These are phyloP conservation scores for Xyliphius kryptos DNA, from an alignment of 2,113 vertebrate species.

Conservation along the genomic window DNA sequence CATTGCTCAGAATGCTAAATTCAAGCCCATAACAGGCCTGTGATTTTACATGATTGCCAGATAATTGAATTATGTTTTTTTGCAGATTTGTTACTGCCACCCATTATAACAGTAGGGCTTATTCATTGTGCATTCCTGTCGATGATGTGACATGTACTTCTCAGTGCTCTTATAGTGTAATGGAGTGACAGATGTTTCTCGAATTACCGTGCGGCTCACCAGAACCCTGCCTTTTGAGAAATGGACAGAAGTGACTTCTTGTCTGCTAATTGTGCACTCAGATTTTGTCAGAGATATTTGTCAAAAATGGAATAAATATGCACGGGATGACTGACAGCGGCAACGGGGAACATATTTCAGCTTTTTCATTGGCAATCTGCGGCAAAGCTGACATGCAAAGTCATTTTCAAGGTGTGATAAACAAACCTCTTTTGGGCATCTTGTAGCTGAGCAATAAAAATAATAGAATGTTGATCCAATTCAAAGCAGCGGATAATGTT, in stretches of 20 bases:
- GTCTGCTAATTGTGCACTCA: constrained; percentile 38
- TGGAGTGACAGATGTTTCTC: constrained; percentile 76
- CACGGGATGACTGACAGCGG: constrained; percentile 33
- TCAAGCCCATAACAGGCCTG: not conserved
- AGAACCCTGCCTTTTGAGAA: constrained; percentile 30
- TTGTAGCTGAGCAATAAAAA: too few relatives aligned
- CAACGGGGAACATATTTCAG: constrained; percentile 3
- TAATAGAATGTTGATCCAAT: too few relatives aligned
- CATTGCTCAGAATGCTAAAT: too few relatives aligned
- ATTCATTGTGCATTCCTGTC: constrained; percentile 18
- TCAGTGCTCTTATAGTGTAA: constrained; percentile 65
- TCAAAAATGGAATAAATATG: constrained; percentile 31
- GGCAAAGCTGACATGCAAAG: too few relatives aligned
- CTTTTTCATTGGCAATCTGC: too few relatives aligned
- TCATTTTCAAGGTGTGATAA: too few relatives aligned
- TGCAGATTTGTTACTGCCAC: not conserved
- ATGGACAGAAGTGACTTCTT: constrained; percentile 38
- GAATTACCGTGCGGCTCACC: constrained; percentile 58
- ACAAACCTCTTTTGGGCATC: too few relatives aligned
- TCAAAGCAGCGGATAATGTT: too few relatives aligned
- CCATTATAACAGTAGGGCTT: not conserved
- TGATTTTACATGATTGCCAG: not conserved
- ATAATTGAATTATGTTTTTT: too few relatives aligned
- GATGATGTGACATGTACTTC: constrained; percentile 48
- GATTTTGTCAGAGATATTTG: constrained; percentile 40